Base-by-base conservation (phyloP, 2,888 invertebrate genomes). In the Cheilosia soror region DNA sequence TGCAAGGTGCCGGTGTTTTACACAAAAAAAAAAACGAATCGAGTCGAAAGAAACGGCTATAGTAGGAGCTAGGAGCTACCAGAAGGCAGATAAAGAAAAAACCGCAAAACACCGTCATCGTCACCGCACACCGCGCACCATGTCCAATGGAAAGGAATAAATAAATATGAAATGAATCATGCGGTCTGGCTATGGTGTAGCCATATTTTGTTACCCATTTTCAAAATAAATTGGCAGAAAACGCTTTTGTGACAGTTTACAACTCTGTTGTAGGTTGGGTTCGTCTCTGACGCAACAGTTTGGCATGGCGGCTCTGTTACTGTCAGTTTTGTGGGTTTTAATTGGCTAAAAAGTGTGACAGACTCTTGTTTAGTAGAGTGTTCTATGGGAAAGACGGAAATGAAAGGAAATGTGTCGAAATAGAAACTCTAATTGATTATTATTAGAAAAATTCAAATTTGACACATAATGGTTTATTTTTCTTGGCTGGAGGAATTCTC, bases 1-100 rank as follows among this genome's bases (percentile, higher is more conserved):
- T 76, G 82, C 77, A 82, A 77, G 82, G 77, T 82, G 82, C 82
- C 60, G 77, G 82, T 66, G 65, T 72, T 72, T 77, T 68, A 47
- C 44, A 60, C 20, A 25, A 0, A 20, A 13, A 51, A 25, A 0
- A 20, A 13, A 51, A 13, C 15, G n/a, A 15, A 42, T 15, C 51
- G 25, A 25, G 62, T 27, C 42, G 29, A 53, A 40, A 60, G 7
- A 47, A 77, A 77, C 42, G 49, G 57, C 51, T 25, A 60, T 37
- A 37, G 47, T 20, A 57, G 20, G 58, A 40, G n/a, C 7, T 20
- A 37, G 13, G n/a, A 25, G 42, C 66, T 37, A 65, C 63, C 15
- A 51, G 9, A 53, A 33, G 44, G 20, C 9, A 51, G 47, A 15
- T 29, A 63, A 15, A 51, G 15, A 55, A 77, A 65, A 55, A 77